Base-by-base conservation (phyloP, 2,888 invertebrate genomes). In the Helicoverpa assulta region DNA sequence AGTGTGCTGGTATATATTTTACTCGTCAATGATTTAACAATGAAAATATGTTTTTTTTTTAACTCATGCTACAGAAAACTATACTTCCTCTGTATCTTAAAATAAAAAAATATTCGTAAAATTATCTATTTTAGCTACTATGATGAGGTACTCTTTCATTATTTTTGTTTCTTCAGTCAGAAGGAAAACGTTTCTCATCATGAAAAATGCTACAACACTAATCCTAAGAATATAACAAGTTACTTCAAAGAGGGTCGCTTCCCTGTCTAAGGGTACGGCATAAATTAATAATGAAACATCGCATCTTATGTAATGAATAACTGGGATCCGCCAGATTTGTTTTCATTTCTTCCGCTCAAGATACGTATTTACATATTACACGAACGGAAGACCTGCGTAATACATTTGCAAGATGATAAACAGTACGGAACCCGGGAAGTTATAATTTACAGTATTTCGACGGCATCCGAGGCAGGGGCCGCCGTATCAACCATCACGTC, bases 391-490 rank as follows among this genome's bases (percentile, higher is more conserved):
- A 85, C 85, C 86, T 89, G 81, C 86, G 86, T 88, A 89, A 92
- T 92, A 92, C 87, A 91, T 93, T 92, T 91, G 85, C 87, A 88
- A 90, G 89, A 92, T 92, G 91, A 93, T 92, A 92, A 92, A 92
- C 91, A 90, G 89, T 90, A 90, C 88, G 87, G 86, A 85, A 89
- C 81, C 86, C 85, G 87, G 89, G 86, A 90, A 91, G 91, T 91
- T 90, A 90, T 92, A 90, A 91, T 91, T 91, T 89, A 89, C 83
- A 85, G 85, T 75, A 84, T 86, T 88, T 81, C 78, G 86, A 85
- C 85, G 78, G 63, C 21, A 63, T 77, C 78, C 77, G 82, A 73
- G 53, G 67, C 53, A 54, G 55, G 73, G 86, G 85, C 80, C 83
- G 73, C 70, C 82, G 82, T 85, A 86, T 87, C 87, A 86, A 82